A percentile compares a stretch with the other conserved stretches of the same genome.
Evolutionary conservation across 1,140 invertebrate species (phyloP).

Genomic region (Wiebesia pumilae): DNA sequence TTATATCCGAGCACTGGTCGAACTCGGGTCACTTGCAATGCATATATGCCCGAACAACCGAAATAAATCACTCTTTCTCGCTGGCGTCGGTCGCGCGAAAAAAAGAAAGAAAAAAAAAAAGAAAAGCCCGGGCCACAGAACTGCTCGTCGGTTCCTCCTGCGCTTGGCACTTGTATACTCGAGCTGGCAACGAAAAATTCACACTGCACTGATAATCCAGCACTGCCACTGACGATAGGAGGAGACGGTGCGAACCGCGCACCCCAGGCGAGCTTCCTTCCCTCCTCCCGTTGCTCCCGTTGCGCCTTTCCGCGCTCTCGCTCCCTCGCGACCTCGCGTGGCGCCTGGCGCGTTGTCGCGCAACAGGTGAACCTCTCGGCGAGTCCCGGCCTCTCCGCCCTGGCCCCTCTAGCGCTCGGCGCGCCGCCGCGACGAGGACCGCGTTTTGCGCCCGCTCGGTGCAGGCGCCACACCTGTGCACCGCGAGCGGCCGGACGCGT

Average conservation of each 20-base stretch:
- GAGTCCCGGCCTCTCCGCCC: constrained; percentile 18
- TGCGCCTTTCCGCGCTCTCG: background rate
- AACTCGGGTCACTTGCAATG: constrained; percentile 17
- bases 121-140: background rate
- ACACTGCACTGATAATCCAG: constrained; percentile 28
- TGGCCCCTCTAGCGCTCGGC: background rate
- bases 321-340: constrained; percentile 9
- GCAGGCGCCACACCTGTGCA: background rate
- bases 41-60: background rate
- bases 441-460: background rate
- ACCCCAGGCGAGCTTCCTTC: background rate
- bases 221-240: constrained; percentile 24
- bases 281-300: background rate
- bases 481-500: background rate
- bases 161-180: background rate
- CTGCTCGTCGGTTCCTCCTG: background rate
- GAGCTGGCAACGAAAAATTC: background rate
- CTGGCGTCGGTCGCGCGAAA: background rate
- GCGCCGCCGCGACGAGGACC: background rate
- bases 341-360: constrained; percentile 23
- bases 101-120: background rate
- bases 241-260: background rate
- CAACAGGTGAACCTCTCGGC: constrained; percentile 47
- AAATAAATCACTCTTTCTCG: constrained; percentile 6
- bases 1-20: background rate